A percentile compares a stretch with the other conserved stretches of the same genome.
These are phyloP conservation scores for Otis tarda DNA, from an alignment of 2,113 vertebrate species.

Conservation along the genomic window DNA sequence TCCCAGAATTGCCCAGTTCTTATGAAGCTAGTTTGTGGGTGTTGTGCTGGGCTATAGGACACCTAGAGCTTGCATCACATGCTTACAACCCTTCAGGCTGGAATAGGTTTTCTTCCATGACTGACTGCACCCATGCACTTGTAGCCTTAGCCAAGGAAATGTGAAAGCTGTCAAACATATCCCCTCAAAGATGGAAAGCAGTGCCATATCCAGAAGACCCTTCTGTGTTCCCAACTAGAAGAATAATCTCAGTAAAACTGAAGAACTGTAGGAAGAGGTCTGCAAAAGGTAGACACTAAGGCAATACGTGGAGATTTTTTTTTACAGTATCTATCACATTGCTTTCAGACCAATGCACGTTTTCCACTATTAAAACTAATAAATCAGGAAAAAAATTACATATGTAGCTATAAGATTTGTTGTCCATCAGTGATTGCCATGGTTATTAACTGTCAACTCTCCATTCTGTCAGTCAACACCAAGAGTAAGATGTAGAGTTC, in stretches of 20 bases:
- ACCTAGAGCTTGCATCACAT: fast-evolving
- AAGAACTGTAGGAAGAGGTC: background rate
- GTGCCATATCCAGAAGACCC: background rate
- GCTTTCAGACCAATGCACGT: background rate
- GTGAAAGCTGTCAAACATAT: background rate
- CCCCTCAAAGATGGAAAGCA: background rate
- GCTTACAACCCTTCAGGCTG: background rate
- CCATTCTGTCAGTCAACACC: background rate
- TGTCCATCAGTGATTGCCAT: background rate
- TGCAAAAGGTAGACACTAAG: background rate
- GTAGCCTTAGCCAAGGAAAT: background rate
- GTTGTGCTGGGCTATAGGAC: background rate
- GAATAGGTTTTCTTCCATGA: background rate
- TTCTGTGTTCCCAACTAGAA: background rate
- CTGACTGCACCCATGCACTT: background rate
- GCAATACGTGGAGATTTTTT: background rate
- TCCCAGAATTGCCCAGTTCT: background rate
- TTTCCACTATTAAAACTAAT: background rate
- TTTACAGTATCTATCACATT: background rate
- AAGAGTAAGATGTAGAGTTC: background rate
- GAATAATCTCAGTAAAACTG: background rate
- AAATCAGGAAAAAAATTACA: background rate
- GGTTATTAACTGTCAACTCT: background rate
- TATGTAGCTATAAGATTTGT: background rate
- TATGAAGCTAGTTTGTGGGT: background rate